Base-by-base conservation (phyloP, 2,888 invertebrate species). In the Nezara viridula region DNA sequence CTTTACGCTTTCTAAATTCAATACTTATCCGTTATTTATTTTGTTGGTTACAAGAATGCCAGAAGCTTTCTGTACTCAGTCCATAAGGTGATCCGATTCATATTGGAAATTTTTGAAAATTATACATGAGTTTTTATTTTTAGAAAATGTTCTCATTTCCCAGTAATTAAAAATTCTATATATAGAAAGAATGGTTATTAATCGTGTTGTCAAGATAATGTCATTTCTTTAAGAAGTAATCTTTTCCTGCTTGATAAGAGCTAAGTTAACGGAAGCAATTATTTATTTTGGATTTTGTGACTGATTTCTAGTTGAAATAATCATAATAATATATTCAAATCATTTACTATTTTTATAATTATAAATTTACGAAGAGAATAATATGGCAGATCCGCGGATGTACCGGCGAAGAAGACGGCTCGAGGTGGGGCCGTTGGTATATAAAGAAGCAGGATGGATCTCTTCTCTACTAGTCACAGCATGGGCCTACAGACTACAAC, bases 401-500 rank as follows among this genome's bases (percentile, higher is more conserved):
- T 10, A 44, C 81, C 81, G 81, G 6, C 81, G 14, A 77, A 16
- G 77, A 24, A 81, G n/a, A 81, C 44, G 44, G 32, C 24, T 40
- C 1, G 66, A 81, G 81, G 81, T n/a, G 81, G 81, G 81, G 81
- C 44, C 81, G 81, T 44, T 12, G 24, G 44, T 81, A 81, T 81
- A 81, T 81, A 81, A 81, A 44, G 81, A 81, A n/a, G 5, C 66
- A 27, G 44, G n/a, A 40, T 81, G n/a, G 44, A 44, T 81, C 81
- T 81, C 81, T 44, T 44, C 81, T 44, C 44, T n/a, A 81, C 81
- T 81, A 81, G 81, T 81, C 81, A 81, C 81, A 81, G 40, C 81
- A 81, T 81, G 81, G 81, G n/a, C 44, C 81, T 81, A 81, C 81
- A 44, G 24, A 81, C 44, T 24, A n/a, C 44, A 47, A 81, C 81